Percentiles rank a stretch among this genome's conserved stretches.
Conservation (phyloP, 2,113 vertebrate species). For the Tor tambroides region DNA sequence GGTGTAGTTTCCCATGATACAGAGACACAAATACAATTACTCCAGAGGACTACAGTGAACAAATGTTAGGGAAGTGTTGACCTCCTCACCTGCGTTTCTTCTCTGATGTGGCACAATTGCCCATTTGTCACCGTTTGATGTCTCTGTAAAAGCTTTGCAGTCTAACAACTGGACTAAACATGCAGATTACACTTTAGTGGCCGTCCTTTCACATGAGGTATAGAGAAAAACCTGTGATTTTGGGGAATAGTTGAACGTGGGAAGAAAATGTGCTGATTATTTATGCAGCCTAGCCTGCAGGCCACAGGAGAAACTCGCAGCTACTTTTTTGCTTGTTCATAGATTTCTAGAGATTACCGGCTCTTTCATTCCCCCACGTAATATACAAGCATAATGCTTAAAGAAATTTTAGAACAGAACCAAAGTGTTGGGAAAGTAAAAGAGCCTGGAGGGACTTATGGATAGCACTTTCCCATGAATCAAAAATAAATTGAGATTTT, state of each 20-base stretch:
- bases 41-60: conserved; percentile 20
- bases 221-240: neutral
- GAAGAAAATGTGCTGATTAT: conserved; percentile 1
- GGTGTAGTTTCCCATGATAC: conserved; percentile 22
- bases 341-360: conserved; percentile 8
- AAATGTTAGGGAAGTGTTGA: conserved; percentile 54
- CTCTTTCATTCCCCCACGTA: neutral
- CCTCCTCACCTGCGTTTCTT: conserved; percentile 48
- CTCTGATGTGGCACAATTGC: conserved; percentile 26
- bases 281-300: neutral
- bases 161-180: neutral
- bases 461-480: neutral
- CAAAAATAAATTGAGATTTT: neutral
- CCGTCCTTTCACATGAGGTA: neutral
- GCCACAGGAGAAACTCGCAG: conserved; percentile 11
- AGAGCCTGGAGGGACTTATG: neutral
- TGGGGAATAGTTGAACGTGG: conserved; percentile 3
- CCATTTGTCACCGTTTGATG: conserved; percentile 33
- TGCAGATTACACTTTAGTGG: neutral
- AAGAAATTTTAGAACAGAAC: neutral
- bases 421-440: neutral
- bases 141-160: conserved; percentile 43
- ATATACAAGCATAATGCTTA: neutral
- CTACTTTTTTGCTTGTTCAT: conserved; percentile 4
- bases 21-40: conserved; percentile 14